Percentiles rank a stretch among this genome's conserved stretches.
Conservation (phyloP, 2,888 invertebrate species). For the Icerya purchasi region DNA sequence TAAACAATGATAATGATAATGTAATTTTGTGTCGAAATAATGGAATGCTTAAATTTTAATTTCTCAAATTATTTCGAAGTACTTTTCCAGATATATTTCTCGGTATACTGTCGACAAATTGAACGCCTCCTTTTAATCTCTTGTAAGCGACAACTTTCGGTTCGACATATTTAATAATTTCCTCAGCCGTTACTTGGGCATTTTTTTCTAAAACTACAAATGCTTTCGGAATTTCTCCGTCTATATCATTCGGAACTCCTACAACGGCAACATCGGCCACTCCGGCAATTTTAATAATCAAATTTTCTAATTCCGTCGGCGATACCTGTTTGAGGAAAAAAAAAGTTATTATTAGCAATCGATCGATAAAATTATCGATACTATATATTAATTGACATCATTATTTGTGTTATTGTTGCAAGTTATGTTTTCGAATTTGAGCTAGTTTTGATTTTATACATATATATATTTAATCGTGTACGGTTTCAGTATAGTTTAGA, state of each 20-base stretch:
- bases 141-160: slow-evolving; percentile 28
- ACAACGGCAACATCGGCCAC: slow-evolving; percentile 60
- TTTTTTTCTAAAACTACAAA: slow-evolving; percentile 42
- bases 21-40: too few species aligned
- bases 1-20: too few species aligned
- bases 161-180: slow-evolving; percentile 34
- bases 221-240: slow-evolving; percentile 53
- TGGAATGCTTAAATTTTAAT: too few species aligned
- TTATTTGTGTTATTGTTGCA: too few species aligned
- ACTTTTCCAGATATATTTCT: slow-evolving; percentile 23
- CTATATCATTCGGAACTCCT: slow-evolving; percentile 44
- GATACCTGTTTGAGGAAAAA: slow-evolving; percentile 38
- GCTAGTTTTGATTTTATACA: too few species aligned
- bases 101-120: slow-evolving; percentile 26
- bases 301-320: slow-evolving; percentile 60
- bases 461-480: too few species aligned
- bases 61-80: slow-evolving; percentile 26
- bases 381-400: too few species aligned
- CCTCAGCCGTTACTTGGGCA: slow-evolving; percentile 32
- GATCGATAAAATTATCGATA: too few species aligned
- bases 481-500: too few species aligned
- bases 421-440: too few species aligned
- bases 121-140: slow-evolving; percentile 27
- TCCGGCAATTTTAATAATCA: slow-evolving; percentile 45
- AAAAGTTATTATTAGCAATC: too few species aligned